Evolutionary conservation across 2,888 invertebrate species (phyloP).

Genomic region (Schrankia costaestrigalis): DNA sequence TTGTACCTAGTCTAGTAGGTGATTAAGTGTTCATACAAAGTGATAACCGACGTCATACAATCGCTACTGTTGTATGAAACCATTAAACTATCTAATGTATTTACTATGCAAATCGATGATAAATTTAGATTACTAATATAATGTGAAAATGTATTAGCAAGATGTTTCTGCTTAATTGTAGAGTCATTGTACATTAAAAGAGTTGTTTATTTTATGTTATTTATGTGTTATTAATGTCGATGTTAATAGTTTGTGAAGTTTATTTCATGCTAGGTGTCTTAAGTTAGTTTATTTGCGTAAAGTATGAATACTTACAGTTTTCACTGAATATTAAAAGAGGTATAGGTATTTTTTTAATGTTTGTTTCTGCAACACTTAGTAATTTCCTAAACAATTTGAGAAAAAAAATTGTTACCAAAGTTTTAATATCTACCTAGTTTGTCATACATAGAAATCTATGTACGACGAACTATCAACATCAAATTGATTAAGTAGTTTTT

Average conservation of each 20-base stretch:
- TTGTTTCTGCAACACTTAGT: too few species aligned
- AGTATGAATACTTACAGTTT: too few species aligned
- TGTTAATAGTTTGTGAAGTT: neutral
- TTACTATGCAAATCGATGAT: conserved; percentile 13
- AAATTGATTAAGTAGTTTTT: too few species aligned
- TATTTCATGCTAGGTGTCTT: too few species aligned
- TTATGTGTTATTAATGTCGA: neutral
- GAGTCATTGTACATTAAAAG: neutral
- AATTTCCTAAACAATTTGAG: too few species aligned
- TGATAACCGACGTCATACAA: conserved; percentile 6
- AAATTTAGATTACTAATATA: conserved; percentile 19
- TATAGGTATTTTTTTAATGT: too few species aligned
- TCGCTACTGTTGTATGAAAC: conserved; percentile 1
- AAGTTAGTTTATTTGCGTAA: too few species aligned
- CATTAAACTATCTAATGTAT: conserved; percentile 10
- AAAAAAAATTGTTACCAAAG: too few species aligned
- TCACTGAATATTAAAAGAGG: too few species aligned
- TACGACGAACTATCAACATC: too few species aligned
- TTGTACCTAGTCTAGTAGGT: neutral
- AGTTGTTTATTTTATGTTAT: neutral
- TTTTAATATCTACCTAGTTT: too few species aligned
- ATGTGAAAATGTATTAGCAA: neutral
- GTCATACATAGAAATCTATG: too few species aligned
- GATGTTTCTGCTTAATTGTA: neutral
- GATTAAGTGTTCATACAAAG: conserved; percentile 11